phyloP scores from a whole-genome alignment of 2,113 vertebrate species.

The Litocranius walleri region DNA sequence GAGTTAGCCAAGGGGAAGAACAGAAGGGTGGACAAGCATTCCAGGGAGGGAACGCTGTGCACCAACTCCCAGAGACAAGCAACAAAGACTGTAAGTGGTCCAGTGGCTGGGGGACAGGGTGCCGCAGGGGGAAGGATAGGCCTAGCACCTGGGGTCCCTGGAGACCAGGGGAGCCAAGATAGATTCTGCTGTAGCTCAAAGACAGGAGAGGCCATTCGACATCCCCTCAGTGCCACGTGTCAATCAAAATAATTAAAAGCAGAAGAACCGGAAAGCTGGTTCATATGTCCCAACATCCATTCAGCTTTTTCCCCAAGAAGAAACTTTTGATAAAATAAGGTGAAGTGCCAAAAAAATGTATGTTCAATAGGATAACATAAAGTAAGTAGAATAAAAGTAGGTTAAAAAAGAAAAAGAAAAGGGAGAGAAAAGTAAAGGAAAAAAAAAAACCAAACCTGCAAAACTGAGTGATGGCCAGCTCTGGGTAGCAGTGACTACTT shows the following conservation, averaged over 20 bases:
- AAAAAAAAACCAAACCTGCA: neutral
- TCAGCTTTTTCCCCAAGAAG: neutral
- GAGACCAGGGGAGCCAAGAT: neutral
- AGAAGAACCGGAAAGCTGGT: neutral
- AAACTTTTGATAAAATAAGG: slow-evolving; percentile 24
- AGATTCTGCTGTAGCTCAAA: neutral
- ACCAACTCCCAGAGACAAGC: neutral
- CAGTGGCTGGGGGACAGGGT: neutral
- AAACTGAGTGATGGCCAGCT: neutral
- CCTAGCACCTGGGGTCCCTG: neutral
- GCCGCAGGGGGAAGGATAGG: neutral
- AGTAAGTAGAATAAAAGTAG: neutral
- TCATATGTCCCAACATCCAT: neutral
- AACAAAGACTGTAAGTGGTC: neutral
- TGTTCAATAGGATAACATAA: neutral
- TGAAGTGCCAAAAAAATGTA: neutral
- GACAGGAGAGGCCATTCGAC: neutral
- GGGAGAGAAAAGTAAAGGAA: neutral
- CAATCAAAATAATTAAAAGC: slow-evolving; percentile 56
- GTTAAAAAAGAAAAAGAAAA: neutral
- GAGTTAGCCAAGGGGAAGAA: slow-evolving; percentile 13
- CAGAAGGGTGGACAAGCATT: neutral
- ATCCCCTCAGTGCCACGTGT: neutral
- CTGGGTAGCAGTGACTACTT: neutral
- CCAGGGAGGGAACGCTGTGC: neutral